Conservation (phyloP, 2,113 vertebrate species). For the Melanerpes aurifrons region DNA sequence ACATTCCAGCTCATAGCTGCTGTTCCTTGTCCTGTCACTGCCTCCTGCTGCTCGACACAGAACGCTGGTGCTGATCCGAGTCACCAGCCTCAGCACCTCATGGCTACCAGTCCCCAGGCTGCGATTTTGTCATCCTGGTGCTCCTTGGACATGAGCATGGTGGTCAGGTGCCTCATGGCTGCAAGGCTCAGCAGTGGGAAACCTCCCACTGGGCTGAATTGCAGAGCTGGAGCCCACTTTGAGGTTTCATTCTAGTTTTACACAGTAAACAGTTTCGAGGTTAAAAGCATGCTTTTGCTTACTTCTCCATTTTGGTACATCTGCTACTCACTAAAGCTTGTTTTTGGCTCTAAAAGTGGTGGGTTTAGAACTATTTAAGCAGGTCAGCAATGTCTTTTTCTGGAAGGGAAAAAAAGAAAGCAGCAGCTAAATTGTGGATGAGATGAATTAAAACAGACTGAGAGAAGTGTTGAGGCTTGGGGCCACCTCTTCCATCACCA, state of each 20-base stretch:
- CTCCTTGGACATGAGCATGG: background rate
- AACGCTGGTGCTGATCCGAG: background rate
- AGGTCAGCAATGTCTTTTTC: background rate
- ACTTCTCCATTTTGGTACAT: conserved; percentile 13
- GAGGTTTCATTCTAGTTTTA: background rate
- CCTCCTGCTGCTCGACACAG: background rate
- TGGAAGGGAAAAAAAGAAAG: no score
- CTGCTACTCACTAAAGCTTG: conserved; percentile 13
- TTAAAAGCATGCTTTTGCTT: background rate
- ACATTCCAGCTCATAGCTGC: no score
- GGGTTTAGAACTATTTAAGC: conserved; percentile 1
- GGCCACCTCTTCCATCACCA: background rate
- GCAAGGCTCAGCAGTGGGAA: background rate
- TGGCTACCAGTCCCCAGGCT: background rate
- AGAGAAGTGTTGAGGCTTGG: background rate
- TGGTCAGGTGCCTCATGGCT: accelerated
- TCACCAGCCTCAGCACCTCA: accelerated
- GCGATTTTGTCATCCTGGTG: background rate
- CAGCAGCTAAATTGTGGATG: background rate
- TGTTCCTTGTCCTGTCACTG: no score
- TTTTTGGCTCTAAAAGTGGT: background rate
- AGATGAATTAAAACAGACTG: background rate
- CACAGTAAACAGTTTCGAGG: background rate
- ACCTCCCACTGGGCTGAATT: background rate
- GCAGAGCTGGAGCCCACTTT: background rate